Evolutionary conservation across 2,888 invertebrate species (phyloP), one percentile per base, ranked within the genome.

Genomic region (Glyphotaelius pellucidus): DNA sequence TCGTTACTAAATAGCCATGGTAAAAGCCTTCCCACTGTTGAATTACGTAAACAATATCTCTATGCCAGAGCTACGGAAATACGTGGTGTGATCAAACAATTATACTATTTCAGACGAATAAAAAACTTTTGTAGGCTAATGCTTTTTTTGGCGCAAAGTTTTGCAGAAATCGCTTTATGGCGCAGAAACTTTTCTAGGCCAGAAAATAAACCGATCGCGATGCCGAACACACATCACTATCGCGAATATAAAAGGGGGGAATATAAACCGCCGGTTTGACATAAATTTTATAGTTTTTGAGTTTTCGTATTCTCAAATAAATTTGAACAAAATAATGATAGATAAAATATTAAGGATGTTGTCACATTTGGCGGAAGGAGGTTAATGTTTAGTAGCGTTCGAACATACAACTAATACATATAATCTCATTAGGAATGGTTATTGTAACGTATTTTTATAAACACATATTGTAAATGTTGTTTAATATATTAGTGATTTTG

Each of bases 161-260:
- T 91, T 52, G n/a, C 31, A 38, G 47, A 91, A 91, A 91, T 91
- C 91, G 91, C 80, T 91, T 91, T 91, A 91, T 91, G 91, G 67
- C 91, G 83, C 91, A 87, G 67, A 91, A 91, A 91, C 79, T 91
- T 91, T 81, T 52, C 35, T 80, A 80, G 83, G 83, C 42, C 80
- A 81, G 81, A 88, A 91, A 91, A 89, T 85, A 91, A 32, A 83
- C 87, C 89, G 47, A 87, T 91, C 35, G 38, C 83, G 52, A 91
- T 83, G 67, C 91, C 80, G 52, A 91, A 91, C 81, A 90, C 42
- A 90, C 81, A 90, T 90, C 81, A 90, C 42, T 30, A 90, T 47
- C 52, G n/a, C 30, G 32, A 87, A 87, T 87, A 87, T 52, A 52
- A 11, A 85, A 38, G 85, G 35, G 38, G 81, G 35, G 85, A 85